A percentile compares a stretch with the other conserved stretches of the same genome.
phyloP scores from a whole-genome alignment of 2,113 vertebrate genomes.

The Rhea americana region DNA sequence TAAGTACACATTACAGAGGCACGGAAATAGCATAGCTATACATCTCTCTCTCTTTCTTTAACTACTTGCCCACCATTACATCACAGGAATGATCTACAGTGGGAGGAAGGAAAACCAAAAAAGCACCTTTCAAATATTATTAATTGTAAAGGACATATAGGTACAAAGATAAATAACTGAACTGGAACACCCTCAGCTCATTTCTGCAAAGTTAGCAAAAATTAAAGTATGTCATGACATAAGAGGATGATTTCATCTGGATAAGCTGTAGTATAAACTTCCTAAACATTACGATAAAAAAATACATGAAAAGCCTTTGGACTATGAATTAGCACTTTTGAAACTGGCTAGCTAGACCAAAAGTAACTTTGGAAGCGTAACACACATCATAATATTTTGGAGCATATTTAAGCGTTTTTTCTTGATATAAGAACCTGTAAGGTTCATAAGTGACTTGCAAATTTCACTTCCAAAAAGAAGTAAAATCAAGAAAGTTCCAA shows the following conservation, averaged over 20 bases:
- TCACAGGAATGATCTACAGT: background rate
- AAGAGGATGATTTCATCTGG: background rate
- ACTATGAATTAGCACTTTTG: background rate
- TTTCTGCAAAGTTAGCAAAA: background rate
- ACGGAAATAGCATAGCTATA: background rate
- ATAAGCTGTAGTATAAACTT: background rate
- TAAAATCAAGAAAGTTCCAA: background rate
- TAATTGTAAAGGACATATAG: background rate
- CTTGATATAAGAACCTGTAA: background rate
- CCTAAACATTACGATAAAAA: background rate
- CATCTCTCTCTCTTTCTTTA: background rate
- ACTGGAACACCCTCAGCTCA: background rate
- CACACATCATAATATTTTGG: background rate
- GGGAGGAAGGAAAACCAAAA: background rate
- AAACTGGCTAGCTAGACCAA: background rate
- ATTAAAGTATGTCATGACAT: background rate
- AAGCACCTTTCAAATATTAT: background rate
- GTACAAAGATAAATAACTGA: background rate
- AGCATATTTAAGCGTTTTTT: background rate
- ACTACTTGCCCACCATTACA: background rate
- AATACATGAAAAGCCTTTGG: background rate
- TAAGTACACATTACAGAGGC: too few species aligned
- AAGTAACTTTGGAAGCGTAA: background rate
- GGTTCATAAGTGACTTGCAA: background rate
- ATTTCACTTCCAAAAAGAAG: background rate